These are phyloP conservation scores for Prinia subflava DNA, from an alignment of 2,113 vertebrate species.

Conservation along the genomic window DNA sequence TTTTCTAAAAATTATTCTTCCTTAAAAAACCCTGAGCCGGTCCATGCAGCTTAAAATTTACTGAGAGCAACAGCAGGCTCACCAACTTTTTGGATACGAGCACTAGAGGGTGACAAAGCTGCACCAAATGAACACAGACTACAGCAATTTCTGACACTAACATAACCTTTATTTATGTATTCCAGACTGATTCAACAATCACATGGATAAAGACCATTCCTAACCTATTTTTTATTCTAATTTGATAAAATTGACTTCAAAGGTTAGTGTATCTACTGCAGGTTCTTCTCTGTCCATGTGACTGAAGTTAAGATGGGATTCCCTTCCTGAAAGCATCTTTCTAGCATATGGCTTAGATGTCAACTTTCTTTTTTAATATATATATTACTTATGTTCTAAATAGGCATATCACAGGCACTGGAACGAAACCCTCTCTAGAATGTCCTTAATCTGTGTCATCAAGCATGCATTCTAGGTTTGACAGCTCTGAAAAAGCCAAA, in stretches of 20 bases:
- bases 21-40: background rate
- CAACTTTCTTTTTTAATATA: background rate
- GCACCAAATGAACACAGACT: background rate
- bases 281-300: background rate
- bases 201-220: background rate
- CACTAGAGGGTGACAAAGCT: constrained; percentile 31
- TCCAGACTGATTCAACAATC: background rate
- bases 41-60: background rate
- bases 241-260: background rate
- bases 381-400: background rate
- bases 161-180: background rate
- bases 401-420: background rate
- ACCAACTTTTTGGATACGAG: background rate
- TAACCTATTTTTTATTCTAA: background rate
- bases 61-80: background rate
- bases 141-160: background rate
- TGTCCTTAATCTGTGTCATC: background rate
- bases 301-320: background rate
- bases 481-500: background rate
- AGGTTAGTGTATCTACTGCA: background rate
- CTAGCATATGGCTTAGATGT: background rate
- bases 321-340: background rate
- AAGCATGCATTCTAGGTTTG: background rate
- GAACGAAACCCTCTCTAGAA: background rate
- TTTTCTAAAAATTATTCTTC: background rate